Evolutionary conservation across 2,113 vertebrate genomes (phyloP), one percentile per base, ranked within the genome.

Genomic region (Jacana jacana): DNA sequence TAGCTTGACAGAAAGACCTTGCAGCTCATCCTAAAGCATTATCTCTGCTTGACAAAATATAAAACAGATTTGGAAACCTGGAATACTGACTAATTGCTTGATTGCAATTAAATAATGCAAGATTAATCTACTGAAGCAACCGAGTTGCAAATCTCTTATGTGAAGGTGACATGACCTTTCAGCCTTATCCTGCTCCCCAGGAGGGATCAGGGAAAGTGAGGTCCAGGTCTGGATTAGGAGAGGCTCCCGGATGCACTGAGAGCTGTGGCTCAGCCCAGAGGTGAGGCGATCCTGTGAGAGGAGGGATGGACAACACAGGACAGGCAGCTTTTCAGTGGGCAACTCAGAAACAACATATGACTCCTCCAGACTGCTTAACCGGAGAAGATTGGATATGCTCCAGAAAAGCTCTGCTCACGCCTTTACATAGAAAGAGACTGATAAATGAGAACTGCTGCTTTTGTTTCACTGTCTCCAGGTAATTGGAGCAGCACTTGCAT

Each of bases 191-290:
- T 44, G 11, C 13, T 52, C 7, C 35, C 18, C 16, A 28, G 33
- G 33, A 83, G 17, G 19, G 14, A 83, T 19, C 5, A 7, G 25
- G 14, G 28, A 54, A 42, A 69, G 9, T 0, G 1, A n/a, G n/a
- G n/a, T 31, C 10, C 40, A 44, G 7, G 6, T 6, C 7, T 68
- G 30, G 35, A 4, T 27, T 19, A 51, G 60, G 25, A 71, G 30
- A 73, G 39, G 16, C 33, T 76, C 31, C 8, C 0, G 0, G 40
- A 23, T 2, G 2, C 0, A 1, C 52, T 1, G 5, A 39, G 25
- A 8, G 39, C 25, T 77, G 52, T 19, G 23, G 23, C 15, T 72
- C 33, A 42, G 12, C 16, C 10, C 48, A n/a, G 39, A 33, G 57
- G 14, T 6, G 11, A n/a, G 23, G 10, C 3, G 49, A 65, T 55